Percentiles rank a stretch among this genome's conserved stretches.
Conservation (phyloP, 2,888 invertebrate genomes). For the Caenorhabditis sp. region DNA sequence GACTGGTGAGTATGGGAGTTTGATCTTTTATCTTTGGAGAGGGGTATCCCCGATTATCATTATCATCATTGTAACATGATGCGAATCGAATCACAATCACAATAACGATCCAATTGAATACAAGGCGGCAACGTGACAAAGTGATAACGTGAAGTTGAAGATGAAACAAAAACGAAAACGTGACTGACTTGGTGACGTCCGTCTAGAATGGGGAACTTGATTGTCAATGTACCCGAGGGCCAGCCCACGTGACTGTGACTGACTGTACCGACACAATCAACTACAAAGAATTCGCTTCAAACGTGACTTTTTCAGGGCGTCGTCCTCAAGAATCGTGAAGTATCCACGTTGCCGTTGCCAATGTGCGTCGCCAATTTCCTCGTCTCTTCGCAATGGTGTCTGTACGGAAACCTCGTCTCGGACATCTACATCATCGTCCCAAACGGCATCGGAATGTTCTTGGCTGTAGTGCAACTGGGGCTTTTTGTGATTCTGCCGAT, state of each 20-base stretch:
- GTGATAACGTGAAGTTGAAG: constrained; percentile 12
- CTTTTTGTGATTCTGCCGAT: constrained; percentile 89
- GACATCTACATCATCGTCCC: constrained; percentile 91
- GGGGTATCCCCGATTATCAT: constrained; percentile 14
- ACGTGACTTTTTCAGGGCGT: constrained; percentile 87
- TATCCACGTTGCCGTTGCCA: constrained; percentile 92
- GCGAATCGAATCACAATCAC: no score
- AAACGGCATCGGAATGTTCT: constrained; percentile 89
- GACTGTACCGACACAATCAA: not conserved
- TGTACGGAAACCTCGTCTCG: constrained; percentile 89
- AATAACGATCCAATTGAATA: no score
- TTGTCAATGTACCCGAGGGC: not conserved
- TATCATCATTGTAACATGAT: no score
- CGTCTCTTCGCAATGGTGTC: constrained; percentile 90
- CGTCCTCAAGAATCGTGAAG: constrained; percentile 90
- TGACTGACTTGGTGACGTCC: constrained; percentile 28
- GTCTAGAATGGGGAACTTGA: constrained; percentile 12
- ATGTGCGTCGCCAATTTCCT: constrained; percentile 91
- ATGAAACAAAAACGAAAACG: constrained; percentile 40
- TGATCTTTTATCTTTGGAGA: constrained; percentile 7
- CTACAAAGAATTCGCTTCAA: not conserved
- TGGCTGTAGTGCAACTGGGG: constrained; percentile 89
- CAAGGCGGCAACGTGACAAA: not conserved
- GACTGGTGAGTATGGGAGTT: constrained; percentile 85
- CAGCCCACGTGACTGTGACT: constrained; percentile 28